Evolutionary conservation across 2,113 vertebrate genomes (phyloP), one percentile per base, ranked within the genome.

Genomic region (Speoplatyrhinus poulsoni): DNA sequence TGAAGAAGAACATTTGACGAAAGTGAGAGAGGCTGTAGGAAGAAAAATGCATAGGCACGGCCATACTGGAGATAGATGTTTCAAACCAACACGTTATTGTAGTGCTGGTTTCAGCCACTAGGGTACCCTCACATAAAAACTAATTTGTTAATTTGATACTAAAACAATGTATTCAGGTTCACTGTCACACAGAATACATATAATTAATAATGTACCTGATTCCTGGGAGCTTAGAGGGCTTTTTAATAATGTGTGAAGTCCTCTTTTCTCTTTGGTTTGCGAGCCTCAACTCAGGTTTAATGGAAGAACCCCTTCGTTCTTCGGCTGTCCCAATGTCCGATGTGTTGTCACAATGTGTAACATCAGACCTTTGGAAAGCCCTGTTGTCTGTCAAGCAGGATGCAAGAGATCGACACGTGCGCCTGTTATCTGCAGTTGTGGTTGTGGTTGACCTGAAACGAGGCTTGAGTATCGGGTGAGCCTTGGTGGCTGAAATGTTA

Each of bases 191-290:
- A 13, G 9, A 1, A 58, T 8, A n/a, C 1, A 1, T 9, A 48
- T 52, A 9, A 52, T 52, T 12, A 10, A 1, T 11, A 4, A 11
- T 6, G 0, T 70, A 88, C 86, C 83, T 84, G 52, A 85, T 83
- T n/a, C 72, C 12, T 1, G 71, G 82, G 15, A 88, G 70, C 62
- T 60, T 80, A 59, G 52, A 77, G 67, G 66, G 56, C 4, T 0
- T 65, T 15, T 16, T 16, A 16, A 16, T 6, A 16, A 16, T 6
- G 19, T 17, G 15, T 15, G 65, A 33, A 3, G 59, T 10, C 0
- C 0, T 6, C 48, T 32, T 65, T 58, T 68, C 55, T n/a, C 6
- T 58, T 26, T 12, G 26, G 19, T 26, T 32, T 26, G 65, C 54
- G 41, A 12, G 48, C 60, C 54, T 48, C 33, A 17, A 36, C 36